Evolutionary conservation across 2,797 vertebrate species (phyloP), one percentile per base, ranked within the genome.

Genomic region (Neomorphus geoffroyi): DNA sequence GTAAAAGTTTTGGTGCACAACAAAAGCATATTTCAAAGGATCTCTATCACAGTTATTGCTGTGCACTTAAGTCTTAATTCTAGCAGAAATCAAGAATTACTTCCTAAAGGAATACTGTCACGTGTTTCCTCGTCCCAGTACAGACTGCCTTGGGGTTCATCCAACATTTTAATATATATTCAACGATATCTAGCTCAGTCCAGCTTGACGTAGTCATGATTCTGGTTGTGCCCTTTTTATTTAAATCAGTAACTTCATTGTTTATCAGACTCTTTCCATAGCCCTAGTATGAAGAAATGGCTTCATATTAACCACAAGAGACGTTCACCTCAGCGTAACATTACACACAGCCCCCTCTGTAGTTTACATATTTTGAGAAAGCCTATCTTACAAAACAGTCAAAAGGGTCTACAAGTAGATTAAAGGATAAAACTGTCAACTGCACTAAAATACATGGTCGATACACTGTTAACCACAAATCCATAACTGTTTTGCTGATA

Each of bases 391-490:
- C 10, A 69, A 88, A 53, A 26, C n/a, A n/a, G 50, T 58, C 21
- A 72, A 92, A 81, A 95, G 58, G 61, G 43, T 70, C 94, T 95
- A 93, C 85, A 90, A 92, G 73, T 39, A 95, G 94, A 96, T 96
- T 94, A 92, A 94, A 95, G 92, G 73, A 96, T 93, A 90, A 92
- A 91, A 70, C 61, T 79, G 82, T 46, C 69, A 92, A 90, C 75
- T 39, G 33, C 9, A 1, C 58, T 84, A 86, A 88, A 94, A 92
- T 56, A 86, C 28, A 11, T 4, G 35, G 69, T 88, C 32, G 0
- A 88, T 96, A 89, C 9, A n/a, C 54, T 62, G 84, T 51, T 95
- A 96, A 92, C 46, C 72, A 86, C 62, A 92, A 95, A 96, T 96
- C 91, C 79, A 79, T 95, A 91, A 79, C 58, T 72, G 21, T 88